Evolutionary conservation across 2,888 invertebrate genomes (phyloP).

Genomic region (Eupithecia subumbrata): DNA sequence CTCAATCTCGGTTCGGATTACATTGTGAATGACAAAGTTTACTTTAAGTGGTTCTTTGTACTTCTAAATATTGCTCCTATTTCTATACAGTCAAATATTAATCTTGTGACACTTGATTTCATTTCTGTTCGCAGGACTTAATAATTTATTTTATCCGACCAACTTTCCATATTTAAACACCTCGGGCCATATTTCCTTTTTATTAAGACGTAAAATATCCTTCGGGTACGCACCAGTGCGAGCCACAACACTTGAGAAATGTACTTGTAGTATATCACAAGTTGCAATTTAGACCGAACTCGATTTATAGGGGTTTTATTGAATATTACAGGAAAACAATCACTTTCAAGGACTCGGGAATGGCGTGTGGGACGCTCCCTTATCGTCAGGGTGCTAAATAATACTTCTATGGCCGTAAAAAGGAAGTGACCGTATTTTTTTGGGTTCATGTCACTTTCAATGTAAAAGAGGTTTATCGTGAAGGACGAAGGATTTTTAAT

Average conservation of each 20-base stretch:
- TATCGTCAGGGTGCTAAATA: conserved; percentile 35
- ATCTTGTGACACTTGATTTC: neutral
- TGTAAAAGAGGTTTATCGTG: neutral
- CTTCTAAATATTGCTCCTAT: too few species aligned
- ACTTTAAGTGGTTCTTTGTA: too few species aligned
- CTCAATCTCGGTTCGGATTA: too few species aligned
- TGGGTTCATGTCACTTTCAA: neutral
- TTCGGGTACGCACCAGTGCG: conserved; percentile 26
- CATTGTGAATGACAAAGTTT: too few species aligned
- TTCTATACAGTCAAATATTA: too few species aligned
- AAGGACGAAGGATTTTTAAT: neutral
- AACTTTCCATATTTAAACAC: conserved; percentile 47
- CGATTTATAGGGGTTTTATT: conserved; percentile 51
- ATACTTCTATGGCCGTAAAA: conserved; percentile 37
- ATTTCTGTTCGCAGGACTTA: neutral
- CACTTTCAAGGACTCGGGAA: conserved; percentile 29
- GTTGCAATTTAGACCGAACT: conserved; percentile 49
- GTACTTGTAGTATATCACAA: conserved; percentile 47
- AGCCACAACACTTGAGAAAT: conserved; percentile 51
- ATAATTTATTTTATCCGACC: neutral
- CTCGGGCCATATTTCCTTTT: conserved; percentile 55
- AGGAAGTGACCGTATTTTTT: conserved; percentile 35
- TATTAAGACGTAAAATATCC: conserved; percentile 62
- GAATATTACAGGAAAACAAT: conserved; percentile 45
- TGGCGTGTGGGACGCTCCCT: conserved; percentile 25